Evolutionary conservation across 2,888 invertebrate genomes (phyloP), one percentile per base, ranked within the genome.

Genomic region (Nasonia oneida): DNA sequence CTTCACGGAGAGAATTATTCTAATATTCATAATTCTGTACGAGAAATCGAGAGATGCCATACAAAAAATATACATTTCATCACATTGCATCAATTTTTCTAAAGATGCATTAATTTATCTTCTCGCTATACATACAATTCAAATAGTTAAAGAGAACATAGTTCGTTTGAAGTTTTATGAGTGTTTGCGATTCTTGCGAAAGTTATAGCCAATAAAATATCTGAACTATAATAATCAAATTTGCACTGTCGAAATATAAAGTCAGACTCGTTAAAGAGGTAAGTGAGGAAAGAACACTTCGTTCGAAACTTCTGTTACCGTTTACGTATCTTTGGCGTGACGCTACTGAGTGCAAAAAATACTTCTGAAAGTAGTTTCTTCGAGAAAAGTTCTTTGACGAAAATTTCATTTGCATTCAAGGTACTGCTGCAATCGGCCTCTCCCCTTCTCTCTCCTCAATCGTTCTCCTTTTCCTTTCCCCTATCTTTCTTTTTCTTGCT

Each of bases 361-460:
- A 82, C 85, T 85, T 85, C 70, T 67, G 42, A 82, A 85, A 85
- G 79, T 85, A 75, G 70, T 70, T 85, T 82, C 75, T 23, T 76
- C 78, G 29, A 73, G 79, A 78, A 85, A 85, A 85, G 74, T 81
- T 85, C 76, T 85, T 85, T 85, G 81, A 81, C 78, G 78, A 85
- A 85, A 85, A 85, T 82, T 87, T 88, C 88, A 85, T 86, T 87
- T 88, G 88, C 88, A 89, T 88, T 89, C 76, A 85, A 85, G 81
- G 87, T 84, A 61, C 84, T 73, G 84, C 77, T 64, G 83, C 77
- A 71, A 71, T 83, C 71, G 50, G 57, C 80, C 80, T 53, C 76
- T 64, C 73, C 83, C 74, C 78, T 83, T 67, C 75, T 81, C 83
- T 73, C 42, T 37, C 39, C 67, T 67, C 67, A 67, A 70, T 73